These are phyloP conservation scores for Hoplodrina blanda DNA, from an alignment of 2,888 invertebrate genomes.

Conservation along the genomic window DNA sequence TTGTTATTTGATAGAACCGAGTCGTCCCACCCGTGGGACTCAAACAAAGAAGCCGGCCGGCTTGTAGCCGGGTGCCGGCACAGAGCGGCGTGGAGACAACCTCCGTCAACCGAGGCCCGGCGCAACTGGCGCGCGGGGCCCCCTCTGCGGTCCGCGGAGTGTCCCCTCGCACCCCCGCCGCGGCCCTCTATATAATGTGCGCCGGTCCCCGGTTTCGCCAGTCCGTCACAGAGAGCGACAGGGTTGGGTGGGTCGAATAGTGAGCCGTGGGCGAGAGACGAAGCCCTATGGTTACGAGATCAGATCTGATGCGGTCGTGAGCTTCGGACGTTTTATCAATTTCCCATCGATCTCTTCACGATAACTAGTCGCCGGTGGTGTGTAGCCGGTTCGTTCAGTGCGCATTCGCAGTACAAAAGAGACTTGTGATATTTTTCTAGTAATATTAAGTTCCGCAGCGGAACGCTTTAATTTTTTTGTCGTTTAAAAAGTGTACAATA, in stretches of 20 bases:
- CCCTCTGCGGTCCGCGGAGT: conserved; percentile 82
- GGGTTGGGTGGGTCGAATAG: conserved; percentile 87
- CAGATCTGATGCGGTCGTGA: conserved; percentile 89
- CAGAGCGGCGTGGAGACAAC: conserved; percentile 75
- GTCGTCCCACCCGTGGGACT: conserved; percentile 65
- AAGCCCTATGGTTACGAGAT: conserved; percentile 90
- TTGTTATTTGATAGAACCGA: conserved; percentile 41
- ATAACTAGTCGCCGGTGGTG: conserved; percentile 85
- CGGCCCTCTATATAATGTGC: conserved; percentile 85
- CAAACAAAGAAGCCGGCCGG: conserved; percentile 90
- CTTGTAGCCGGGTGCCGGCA: conserved; percentile 70
- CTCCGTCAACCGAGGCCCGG: conserved; percentile 71
- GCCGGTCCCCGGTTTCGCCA: conserved; percentile 82
- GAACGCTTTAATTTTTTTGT: conserved; percentile 82
- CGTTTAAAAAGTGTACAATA: conserved; percentile 89
- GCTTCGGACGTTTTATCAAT: conserved; percentile 81
- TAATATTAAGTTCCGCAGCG: conserved; percentile 85
- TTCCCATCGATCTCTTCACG: conserved; percentile 87
- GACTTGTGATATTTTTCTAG: conserved; percentile 91
- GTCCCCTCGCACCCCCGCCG: conserved; percentile 82
- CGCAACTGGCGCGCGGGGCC: conserved; percentile 86
- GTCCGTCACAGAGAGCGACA: conserved; percentile 89
- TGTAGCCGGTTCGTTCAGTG: conserved; percentile 83
- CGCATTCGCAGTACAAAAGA: conserved; percentile 89
- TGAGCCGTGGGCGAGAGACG: conserved; percentile 86